Evolutionary conservation across 2,113 vertebrate genomes (phyloP), one percentile per base, ranked within the genome.

Genomic region (Macquaria ambigua): DNA sequence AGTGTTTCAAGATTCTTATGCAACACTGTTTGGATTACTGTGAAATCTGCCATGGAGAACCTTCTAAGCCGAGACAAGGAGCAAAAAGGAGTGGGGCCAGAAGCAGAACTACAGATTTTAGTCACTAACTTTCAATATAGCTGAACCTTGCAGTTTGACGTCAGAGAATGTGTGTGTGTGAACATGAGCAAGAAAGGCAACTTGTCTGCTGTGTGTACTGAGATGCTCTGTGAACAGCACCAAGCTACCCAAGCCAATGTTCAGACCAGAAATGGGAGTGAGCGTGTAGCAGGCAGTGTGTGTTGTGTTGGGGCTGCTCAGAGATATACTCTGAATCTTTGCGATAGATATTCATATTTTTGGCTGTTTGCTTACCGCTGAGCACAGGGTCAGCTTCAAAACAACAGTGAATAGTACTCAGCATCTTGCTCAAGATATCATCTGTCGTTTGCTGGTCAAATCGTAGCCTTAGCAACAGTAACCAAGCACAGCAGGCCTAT

Each of bases 271-370:
- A 76, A 82, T 39, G 10, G n/a, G 20, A 55, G 20, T 20, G 21
- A 62, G 43, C 20, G 9, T 3, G n/a, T 25, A 28, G 21, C 7
- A 64, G 43, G 21, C 18, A 37, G 72, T 56, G 28, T 31, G 48
- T 14, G 25, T 43, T 41, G 34, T 59, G n/a, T 23, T 53, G 16
- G 52, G 9, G 25, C 5, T 18, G 28, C 31, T 82, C 7, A 23
- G 48, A 62, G 43, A 77, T 9, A 1, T 18, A 52, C 12, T 39
- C 18, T 56, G 14, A 70, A 25, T 14, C 18, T 82, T 31, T 59
- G 25, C 3, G 4, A 41, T 46, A 61, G 55, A 67, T 71, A 62
- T 43, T 77, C 21, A 59, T 84, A n/a, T 55, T 82, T 82, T 74
- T 86, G 52, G n/a, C 69, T 52, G 20, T 73, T 31, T 70, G 48